Evolutionary conservation across 2,888 invertebrate species (phyloP), one percentile per base, ranked within the genome.

Genomic region (Salpingus planirostris): DNA sequence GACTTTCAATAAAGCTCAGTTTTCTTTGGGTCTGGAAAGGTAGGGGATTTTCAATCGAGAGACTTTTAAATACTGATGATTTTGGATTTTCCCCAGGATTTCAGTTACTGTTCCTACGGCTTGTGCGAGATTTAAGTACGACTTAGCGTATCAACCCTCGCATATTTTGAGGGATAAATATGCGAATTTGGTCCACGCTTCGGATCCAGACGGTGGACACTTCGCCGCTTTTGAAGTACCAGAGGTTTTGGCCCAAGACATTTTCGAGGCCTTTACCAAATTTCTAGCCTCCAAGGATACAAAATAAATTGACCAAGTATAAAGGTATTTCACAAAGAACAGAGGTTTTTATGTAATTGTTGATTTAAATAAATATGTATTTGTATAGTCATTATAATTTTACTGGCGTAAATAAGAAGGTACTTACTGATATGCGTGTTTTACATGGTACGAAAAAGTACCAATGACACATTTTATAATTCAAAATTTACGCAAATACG

Each of bases 71-170:
- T 11, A 24, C 2, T 12, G 2, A 21, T n/a, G 15, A 28, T 12
- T 10, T 24, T 27, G n/a, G n/a, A n/a, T 29, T 32, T 36, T 75
- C 57, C 2, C 81, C 66, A 81, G 56, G 13, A 43, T 79, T 22
- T 78, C 79, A 7, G 69, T 81, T 0, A 49, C 55, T 0, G 82
- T 84, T 1, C 88, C 88, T 3, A 73, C 75, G 0, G 87, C 76
- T 29, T 82, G 85, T 49, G 80, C 85, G 0, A 70, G 73, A 10
- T 87, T 86, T 52, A 80, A 78, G 3, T 49, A 83, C 44, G 90
- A 91, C 44, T 11, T 88, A 1, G 24, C 63, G 0, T 73, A 72
- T 39, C 57, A 65, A 7, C 72, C 83, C 0, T 76, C 81, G 45
- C 66, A 60, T 11, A 56, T 80, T 2, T 50, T 87, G 3, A 62